phyloP scores from a whole-genome alignment of 37 sponge, comb jelly and placozoan genomes.

The Oopsacas minuta region DNA sequence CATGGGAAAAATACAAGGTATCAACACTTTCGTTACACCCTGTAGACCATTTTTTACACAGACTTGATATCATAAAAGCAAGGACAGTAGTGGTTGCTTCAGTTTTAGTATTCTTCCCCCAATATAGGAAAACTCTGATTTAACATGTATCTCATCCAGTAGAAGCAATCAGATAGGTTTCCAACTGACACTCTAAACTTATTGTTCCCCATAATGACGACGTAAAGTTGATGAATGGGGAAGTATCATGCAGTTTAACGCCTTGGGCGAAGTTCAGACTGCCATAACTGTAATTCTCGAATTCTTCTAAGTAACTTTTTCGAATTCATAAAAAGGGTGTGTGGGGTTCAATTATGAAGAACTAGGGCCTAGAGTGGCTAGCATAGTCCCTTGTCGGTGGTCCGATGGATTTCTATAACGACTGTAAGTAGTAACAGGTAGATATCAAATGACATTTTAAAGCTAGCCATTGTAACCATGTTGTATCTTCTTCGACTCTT shows the following conservation, averaged over 20 bases:
- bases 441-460: background rate
- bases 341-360: no score
- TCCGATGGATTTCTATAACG: no score
- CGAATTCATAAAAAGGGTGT: no score
- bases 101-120: background rate
- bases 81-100: conserved; percentile 15
- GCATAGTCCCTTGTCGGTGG: no score
- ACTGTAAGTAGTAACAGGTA: background rate
- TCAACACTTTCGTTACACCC: no score
- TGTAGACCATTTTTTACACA: conserved; percentile 13
- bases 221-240: conserved; percentile 14
- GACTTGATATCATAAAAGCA: conserved; percentile 7
- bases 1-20: no score
- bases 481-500: background rate
- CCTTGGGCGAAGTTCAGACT: no score
- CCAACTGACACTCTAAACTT: background rate
- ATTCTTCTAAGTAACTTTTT: no score
- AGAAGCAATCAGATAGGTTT: background rate
- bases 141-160: background rate
- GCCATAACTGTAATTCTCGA: no score
- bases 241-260: background rate
- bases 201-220: conserved; percentile 17
- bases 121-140: background rate
- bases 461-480: background rate
- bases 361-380: no score